Base-by-base conservation (phyloP, 2,888 invertebrate genomes). In the Eupithecia centaureata region DNA sequence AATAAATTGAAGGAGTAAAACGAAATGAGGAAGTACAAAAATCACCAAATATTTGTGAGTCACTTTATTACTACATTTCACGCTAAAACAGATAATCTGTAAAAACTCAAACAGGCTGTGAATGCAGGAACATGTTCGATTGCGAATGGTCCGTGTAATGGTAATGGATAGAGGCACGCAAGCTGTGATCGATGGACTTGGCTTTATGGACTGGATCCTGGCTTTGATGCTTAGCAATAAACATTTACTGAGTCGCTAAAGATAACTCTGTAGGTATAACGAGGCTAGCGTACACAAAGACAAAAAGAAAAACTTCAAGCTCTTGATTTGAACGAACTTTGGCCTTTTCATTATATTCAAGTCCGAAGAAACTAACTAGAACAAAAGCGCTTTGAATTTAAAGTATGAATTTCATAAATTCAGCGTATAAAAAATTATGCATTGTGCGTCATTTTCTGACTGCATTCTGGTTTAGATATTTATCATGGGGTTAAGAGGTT, bases 111-210 rank as follows among this genome's bases (percentile, higher is more conserved):
- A 63, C 63, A 33, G 64, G 64, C 57, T 64, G 54, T 61, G 71
- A 70, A 70, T 75, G 66, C 60, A 71, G 72, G 66, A 61, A 71
- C 73, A 70, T 65, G 62, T 70, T 65, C 67, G 58, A 73, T 74
- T 73, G 69, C 72, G 66, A 70, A 74, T 75, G 65, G 66, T 65
- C 73, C 71, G 65, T 64, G 75, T 82, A 81, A 84, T 81, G 68
- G 76, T 82, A 81, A 84, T 82, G 76, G 74, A 77, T 75, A 64
- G 65, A 64, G 64, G 58, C 79, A 78, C 77, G 79, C 83, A 73
- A 83, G 75, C 76, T 58, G 42, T 77, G 80, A 83, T 80, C 75
- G 77, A 80, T 77, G 70, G 64, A 60, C 22, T 61, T 15, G 52
- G 30, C 67, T 67, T 30, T 7, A 22, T 30, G 28, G 27, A n/a